Base-by-base conservation (phyloP, 2,888 invertebrate genomes). In the Perizoma flavofasciatum region DNA sequence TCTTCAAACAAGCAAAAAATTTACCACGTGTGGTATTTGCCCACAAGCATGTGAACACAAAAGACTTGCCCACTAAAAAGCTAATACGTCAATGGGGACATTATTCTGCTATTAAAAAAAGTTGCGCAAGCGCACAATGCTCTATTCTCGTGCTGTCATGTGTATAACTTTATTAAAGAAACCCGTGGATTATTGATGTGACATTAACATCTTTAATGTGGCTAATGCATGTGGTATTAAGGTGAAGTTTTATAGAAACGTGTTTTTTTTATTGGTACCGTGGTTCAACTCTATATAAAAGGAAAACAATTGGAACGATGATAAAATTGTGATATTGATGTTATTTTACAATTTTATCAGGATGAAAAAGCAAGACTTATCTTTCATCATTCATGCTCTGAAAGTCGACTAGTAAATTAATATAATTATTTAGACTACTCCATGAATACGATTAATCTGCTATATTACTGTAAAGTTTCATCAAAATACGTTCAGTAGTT, bases 91-190 rank as follows among this genome's bases (percentile, higher is more conserved):
- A 87, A 86, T 85, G 73, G 80, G 78, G 82, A 75, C 76, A 72
- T 69, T 73, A 73, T 81, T 78, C 89, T 88, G 85, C 74, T 72
- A 82, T 7, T 22, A 89, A 47, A 54, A 53, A 47, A 57, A 44
- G 45, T 61, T 61, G 61, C 61, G 53, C 49, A 61, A 61, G 32
- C 49, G 33, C 50, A 91, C 89, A 89, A 89, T 85, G 64, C 60
- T 35, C 68, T 68, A 77, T 85, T 82, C 71, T 79, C 74, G 45
- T 77, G 81, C 76, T 81, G 83, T 84, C 85, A 86, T 77, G 85
- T 85, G 85, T 86, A 76, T 88, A 88, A 90, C 78, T 77, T 79
- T 85, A 88, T 90, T 88, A 89, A 82, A 81, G 75, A 74, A 73
- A 72, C 79, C 85, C 85, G 80, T 86, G 79, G 80, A 87, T 77